Percentiles rank a stretch among this genome's conserved stretches.
These are phyloP conservation scores for Tetrax tetrax DNA, from an alignment of 2,113 vertebrate genomes.

Conservation along the genomic window DNA sequence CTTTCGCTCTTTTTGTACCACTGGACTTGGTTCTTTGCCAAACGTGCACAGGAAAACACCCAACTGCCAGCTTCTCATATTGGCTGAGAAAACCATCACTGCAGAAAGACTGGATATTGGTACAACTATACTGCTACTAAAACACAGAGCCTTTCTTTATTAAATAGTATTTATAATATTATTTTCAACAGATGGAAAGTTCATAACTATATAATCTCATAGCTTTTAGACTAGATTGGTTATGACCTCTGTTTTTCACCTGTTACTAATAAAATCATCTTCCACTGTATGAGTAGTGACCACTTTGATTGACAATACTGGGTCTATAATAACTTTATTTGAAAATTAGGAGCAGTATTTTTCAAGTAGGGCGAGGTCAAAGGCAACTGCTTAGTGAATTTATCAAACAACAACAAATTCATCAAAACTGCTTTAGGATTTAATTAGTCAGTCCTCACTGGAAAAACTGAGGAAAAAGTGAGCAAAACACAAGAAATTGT, in stretches of 20 bases:
- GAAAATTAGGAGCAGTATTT: not conserved
- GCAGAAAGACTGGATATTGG: not conserved
- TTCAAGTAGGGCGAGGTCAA: not conserved
- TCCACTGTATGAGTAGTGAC: not conserved
- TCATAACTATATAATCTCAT: not conserved
- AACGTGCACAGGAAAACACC: not conserved
- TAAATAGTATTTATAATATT: not conserved
- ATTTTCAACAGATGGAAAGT: not conserved
- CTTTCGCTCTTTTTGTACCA: not conserved
- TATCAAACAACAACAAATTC: not conserved
- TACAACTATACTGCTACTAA: not conserved
- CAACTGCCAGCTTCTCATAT: not conserved
- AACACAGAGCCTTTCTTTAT: not conserved
- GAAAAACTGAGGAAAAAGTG: no score
- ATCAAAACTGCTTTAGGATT: not conserved
- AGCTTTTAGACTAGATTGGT: not conserved
- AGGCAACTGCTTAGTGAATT: not conserved
- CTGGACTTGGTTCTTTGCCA: not conserved
- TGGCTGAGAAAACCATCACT: not conserved
- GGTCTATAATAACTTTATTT: not conserved
- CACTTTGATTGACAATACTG: not conserved
- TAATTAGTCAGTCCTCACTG: not conserved
- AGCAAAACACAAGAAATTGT: not conserved
- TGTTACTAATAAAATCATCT: not conserved
- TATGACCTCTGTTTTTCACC: fast-evolving